Conservation (phyloP, 2,113 vertebrate species). For the Sorex araneus region DNA sequence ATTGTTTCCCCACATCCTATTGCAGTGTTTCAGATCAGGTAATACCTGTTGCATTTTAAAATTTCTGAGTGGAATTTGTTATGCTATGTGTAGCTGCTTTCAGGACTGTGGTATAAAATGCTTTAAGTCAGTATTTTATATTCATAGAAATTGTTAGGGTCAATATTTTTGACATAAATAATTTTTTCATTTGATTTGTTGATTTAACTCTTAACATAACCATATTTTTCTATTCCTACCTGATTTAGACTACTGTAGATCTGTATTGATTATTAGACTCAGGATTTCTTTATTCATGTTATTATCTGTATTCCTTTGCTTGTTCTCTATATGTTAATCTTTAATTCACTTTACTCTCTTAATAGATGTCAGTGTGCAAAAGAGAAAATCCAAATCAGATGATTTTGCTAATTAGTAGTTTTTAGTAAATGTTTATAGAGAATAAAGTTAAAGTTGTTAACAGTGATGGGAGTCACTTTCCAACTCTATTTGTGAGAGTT, state of each 20-base stretch:
- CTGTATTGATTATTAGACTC: conserved; percentile 22
- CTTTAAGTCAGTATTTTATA: background rate
- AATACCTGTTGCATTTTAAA: background rate
- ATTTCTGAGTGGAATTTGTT: conserved; percentile 17
- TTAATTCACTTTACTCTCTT: conserved; percentile 63
- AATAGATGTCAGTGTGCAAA: conserved; percentile 24
- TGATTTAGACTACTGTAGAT: conserved; percentile 21
- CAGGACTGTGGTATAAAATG: background rate
- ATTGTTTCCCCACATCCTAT: background rate
- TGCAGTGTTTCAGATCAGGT: conserved; percentile 1
- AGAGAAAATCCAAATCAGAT: conserved; percentile 51
- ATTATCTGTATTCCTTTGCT: conserved; percentile 28
- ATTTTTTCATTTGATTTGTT: conserved; percentile 3
- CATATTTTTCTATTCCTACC: background rate
- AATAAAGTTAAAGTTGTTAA: conserved; percentile 62
- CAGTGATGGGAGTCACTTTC: background rate
- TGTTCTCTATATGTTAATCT: background rate
- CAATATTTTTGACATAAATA: conserved; percentile 14
- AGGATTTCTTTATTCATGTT: conserved; percentile 44
- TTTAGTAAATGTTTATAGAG: conserved; percentile 41
- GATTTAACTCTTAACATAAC: background rate
- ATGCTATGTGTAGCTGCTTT: background rate
- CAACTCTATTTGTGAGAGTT: conserved; percentile 33
- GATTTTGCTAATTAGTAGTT: conserved; percentile 38
- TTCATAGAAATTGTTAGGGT: background rate